A percentile compares a stretch with the other conserved stretches of the same genome.
Conservation (phyloP, 2,113 vertebrate genomes). For the Brachirus orientalis region DNA sequence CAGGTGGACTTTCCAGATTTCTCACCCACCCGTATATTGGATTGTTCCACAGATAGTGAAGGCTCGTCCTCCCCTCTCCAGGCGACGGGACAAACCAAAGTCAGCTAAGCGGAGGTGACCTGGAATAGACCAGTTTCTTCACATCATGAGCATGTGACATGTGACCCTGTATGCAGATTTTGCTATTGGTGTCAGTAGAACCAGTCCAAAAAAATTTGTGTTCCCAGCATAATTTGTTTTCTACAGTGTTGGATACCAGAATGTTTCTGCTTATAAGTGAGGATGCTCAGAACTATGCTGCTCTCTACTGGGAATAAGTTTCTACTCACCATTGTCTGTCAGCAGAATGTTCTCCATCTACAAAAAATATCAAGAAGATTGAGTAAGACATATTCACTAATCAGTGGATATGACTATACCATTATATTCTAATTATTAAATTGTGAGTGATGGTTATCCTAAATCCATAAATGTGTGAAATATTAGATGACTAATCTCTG, state of each 20-base stretch:
- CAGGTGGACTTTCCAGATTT: conserved; percentile 1
- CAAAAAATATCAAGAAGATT: conserved; percentile 30
- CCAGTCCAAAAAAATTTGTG: no score
- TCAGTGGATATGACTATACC: no score
- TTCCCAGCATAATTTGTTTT: no score
- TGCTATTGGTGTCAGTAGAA: neutral
- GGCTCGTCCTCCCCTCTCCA: conserved; percentile 87
- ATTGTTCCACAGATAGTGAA: conserved; percentile 96
- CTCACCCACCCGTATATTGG: conserved; percentile 98
- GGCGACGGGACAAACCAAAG: conserved; percentile 91
- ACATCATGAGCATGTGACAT: neutral
- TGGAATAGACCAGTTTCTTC: conserved; percentile 67
- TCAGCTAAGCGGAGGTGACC: conserved; percentile 94
- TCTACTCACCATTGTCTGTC: conserved; percentile 88
- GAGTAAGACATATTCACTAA: neutral
- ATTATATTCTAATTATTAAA: no score
- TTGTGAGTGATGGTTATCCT: no score
- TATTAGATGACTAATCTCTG: no score
- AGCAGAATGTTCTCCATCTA: conserved; percentile 98
- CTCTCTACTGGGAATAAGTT: conserved; percentile 55
- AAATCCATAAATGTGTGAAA: no score
- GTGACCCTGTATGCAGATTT: neutral
- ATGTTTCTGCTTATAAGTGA: neutral
- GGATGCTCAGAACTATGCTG: conserved; percentile 43
- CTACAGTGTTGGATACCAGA: no score